These are phyloP conservation scores for Drosophila bocki DNA, from an alignment of 1,140 invertebrate species.

Conservation along the genomic window DNA sequence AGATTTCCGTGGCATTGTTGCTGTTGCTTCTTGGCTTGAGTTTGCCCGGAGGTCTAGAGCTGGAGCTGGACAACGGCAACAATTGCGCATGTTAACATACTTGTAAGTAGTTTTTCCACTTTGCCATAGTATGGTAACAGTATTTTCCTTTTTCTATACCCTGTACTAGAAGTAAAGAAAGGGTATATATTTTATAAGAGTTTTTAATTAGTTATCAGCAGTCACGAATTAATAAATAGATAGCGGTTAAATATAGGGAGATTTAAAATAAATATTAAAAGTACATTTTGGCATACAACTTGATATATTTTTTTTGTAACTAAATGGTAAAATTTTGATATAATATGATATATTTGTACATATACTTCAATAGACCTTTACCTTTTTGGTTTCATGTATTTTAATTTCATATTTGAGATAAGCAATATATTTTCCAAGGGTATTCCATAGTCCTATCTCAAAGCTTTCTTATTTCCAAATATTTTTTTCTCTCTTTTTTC, in stretches of 20 bases:
- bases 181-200: neutral
- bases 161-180: too few relatives aligned
- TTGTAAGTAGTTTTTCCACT: conserved; percentile 84
- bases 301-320: neutral
- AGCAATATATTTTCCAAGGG: neutral
- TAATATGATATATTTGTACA: too few relatives aligned
- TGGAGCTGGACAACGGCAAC: conserved; percentile 43
- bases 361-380: too few relatives aligned
- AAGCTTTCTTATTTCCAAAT: neutral
- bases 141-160: conserved; percentile 33
- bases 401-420: neutral
- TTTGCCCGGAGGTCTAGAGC: conserved; percentile 53
- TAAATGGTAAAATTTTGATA: too few relatives aligned
- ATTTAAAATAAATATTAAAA: neutral
- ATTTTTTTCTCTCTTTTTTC: conserved; percentile 1
- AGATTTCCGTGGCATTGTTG: conserved; percentile 68
- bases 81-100: conserved; percentile 84
- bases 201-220: neutral
- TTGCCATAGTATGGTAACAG: conserved; percentile 53
- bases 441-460: neutral
- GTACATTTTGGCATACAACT: neutral
- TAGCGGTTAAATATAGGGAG: neutral
- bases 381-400: too few relatives aligned
- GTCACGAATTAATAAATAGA: neutral
- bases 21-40: conserved; percentile 40